Base-by-base conservation (phyloP, 2,113 vertebrate species). In the Malurus elegans region DNA sequence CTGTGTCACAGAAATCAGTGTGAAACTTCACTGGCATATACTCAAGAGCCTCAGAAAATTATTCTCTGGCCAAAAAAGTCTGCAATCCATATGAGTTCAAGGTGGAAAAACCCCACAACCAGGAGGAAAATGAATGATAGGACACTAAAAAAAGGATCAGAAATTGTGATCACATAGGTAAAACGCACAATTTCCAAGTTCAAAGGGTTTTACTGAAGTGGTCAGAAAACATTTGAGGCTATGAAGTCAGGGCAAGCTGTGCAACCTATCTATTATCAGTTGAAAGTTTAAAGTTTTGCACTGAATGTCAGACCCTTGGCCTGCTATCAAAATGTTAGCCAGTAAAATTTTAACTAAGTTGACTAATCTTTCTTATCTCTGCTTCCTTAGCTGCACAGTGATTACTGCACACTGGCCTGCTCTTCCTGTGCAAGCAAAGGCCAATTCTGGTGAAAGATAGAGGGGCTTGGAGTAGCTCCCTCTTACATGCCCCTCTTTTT, bases 281-380 rank as follows among this genome's bases (percentile, higher is more conserved):
- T 92, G 92, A 53, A 88, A 86, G 92, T 92, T 95, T 83, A 84
- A 90, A 90, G 66, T 48, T 93, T 70, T 79, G 86, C 1, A 7
- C 47, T 88, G 75, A 36, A 21, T 90, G 56, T 74, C 57, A 67
- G 92, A 95, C 92, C 92, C 93, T 97, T 97, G 96, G 75, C 88
- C 95, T 61, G 12, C 79, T 78, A 73, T 81, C 0, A 7, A 53
- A 67, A 53, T 81, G 44, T 67, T 60, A 88, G 81, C 58, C 70
- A 92, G 92, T 96, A 79, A 96, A 96, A 93, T 90, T 95, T 97
- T 90, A 97, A 95, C 95, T 40, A 45, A 53, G 79, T 86, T 90
- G 57, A 60, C 76, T 86, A 72, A 96, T 67, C 88, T 80, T 71
- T 60, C 75, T 95, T 97, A 96, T 96, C 93, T 92, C 17, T 28